Percentiles rank a stretch among this genome's conserved stretches.
These are phyloP conservation scores for Hoplostethus atlanticus DNA, from an alignment of 2,797 vertebrate genomes.

Conservation along the genomic window DNA sequence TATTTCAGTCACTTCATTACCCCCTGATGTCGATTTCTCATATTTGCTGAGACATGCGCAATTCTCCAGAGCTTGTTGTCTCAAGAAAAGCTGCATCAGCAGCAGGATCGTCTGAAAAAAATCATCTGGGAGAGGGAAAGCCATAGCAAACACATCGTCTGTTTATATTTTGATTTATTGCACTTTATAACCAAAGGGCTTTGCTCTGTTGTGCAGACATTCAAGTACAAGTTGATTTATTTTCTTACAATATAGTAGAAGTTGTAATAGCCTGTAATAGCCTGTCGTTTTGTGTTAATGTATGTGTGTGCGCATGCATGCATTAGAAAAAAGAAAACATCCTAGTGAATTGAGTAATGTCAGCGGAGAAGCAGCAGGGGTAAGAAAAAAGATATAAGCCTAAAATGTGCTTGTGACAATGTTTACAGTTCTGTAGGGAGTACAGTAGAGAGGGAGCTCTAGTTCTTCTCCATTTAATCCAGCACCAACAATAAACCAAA, in stretches of 20 bases:
- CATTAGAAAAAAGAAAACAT: conserved; percentile 58
- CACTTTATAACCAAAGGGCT: conserved; percentile 73
- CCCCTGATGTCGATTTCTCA: conserved; percentile 72
- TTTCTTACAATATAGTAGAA: conserved; percentile 52
- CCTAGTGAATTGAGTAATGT: conserved; percentile 59
- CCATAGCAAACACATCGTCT: conserved; percentile 54
- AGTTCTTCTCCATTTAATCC: conserved; percentile 2
- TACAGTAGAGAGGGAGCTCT: conserved; percentile 10
- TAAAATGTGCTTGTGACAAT: conserved; percentile 20
- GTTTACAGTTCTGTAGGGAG: conserved; percentile 7
- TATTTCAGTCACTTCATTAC: conserved; percentile 80
- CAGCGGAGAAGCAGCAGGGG: conserved; percentile 42
- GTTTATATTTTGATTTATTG: conserved; percentile 78
- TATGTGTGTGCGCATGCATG: conserved; percentile 41
- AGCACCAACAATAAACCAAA: conserved; percentile 24
- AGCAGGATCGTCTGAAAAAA: conserved; percentile 53
- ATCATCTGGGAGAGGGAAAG: conserved; percentile 54
- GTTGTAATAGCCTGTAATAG: conserved; percentile 49
- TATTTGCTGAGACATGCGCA: conserved; percentile 77
- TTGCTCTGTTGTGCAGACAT: conserved; percentile 68
- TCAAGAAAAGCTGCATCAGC: conserved; percentile 76
- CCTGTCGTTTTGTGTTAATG: not conserved
- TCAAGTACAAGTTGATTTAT: conserved; percentile 71
- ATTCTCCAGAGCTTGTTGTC: conserved; percentile 77
- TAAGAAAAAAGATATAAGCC: conserved; percentile 26